A percentile compares a stretch with the other conserved stretches of the same genome.
Evolutionary conservation across 35 echinoderm and acorn worm species (phyloP).

Genomic region (Heliocidaris erythrogramma): DNA sequence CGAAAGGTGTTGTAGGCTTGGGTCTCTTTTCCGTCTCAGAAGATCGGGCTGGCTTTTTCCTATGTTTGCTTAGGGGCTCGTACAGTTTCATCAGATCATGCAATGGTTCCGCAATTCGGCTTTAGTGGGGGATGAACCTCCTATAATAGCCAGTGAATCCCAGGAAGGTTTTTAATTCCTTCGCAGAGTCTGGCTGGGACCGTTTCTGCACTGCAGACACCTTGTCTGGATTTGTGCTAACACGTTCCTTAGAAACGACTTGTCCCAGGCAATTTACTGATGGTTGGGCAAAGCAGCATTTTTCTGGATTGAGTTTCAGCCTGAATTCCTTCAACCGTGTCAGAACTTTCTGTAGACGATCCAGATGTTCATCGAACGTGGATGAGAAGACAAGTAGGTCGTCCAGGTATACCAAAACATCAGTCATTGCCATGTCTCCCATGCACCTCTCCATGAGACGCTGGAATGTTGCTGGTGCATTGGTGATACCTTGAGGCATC

Average conservation of each 20-base stretch:
- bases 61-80: neutral
- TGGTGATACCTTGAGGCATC: too few species aligned
- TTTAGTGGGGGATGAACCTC: constrained; percentile 64
- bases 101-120: constrained; percentile 60
- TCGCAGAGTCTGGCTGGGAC: constrained; percentile 56
- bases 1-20: constrained; percentile 35
- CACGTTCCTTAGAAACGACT: constrained; percentile 59
- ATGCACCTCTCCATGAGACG: constrained; percentile 67
- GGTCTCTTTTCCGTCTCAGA: neutral
- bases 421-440: constrained; percentile 43
- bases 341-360: too few species aligned
- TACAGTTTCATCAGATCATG: constrained; percentile 48
- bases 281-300: too few species aligned
- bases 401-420: too few species aligned
- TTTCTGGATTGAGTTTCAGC: too few species aligned
- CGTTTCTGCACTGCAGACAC: constrained; percentile 56
- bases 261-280: too few species aligned
- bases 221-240: constrained; percentile 68
- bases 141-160: constrained; percentile 84
- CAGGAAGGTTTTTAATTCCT: constrained; percentile 71
- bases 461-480: constrained; percentile 63
- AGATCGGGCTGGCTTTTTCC: too few species aligned
- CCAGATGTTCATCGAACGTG: too few species aligned
- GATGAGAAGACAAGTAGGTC: too few species aligned
- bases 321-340: too few species aligned